Evolutionary conservation across 1,140 invertebrate genomes (phyloP).

Genomic region (Microplitis mediator): DNA sequence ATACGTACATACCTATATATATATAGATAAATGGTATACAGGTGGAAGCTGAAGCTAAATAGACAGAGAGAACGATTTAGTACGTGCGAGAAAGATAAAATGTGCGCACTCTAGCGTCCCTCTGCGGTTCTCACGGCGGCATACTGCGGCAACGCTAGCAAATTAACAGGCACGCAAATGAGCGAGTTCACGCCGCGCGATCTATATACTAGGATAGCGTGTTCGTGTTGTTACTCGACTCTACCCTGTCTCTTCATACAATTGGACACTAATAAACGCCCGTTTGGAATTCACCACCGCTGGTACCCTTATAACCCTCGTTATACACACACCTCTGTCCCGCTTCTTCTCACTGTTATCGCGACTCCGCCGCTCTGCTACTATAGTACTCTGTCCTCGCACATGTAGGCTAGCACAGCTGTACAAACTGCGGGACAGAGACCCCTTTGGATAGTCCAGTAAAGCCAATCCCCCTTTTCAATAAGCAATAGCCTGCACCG

Average conservation of each 20-base stretch:
- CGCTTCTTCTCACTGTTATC: neutral
- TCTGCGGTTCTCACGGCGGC: conserved; percentile 39
- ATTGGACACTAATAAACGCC: conserved; percentile 61
- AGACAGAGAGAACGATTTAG: neutral
- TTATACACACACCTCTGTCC: neutral
- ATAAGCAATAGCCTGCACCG: neutral
- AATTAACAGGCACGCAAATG: conserved; percentile 62
- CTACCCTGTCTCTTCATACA: conserved; percentile 43
- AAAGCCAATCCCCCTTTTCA: neutral
- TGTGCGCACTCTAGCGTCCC: conserved; percentile 21
- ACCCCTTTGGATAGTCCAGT: neutral
- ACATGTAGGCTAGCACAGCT: neutral
- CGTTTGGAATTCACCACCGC: conserved; percentile 19
- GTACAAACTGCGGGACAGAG: neutral
- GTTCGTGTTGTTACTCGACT: conserved; percentile 18
- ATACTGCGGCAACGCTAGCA: conserved; percentile 36
- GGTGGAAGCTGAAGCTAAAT: too few relatives aligned
- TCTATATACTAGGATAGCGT: neutral
- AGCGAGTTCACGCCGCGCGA: conserved; percentile 53
- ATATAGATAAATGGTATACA: too few relatives aligned
- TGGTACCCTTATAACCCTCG: neutral
- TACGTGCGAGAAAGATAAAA: neutral
- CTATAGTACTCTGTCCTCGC: too few relatives aligned
- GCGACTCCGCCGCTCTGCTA: too few relatives aligned
- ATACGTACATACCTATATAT: neutral